Percentiles rank a stretch among this genome's conserved stretches.
These are phyloP conservation scores for Formicarius rufipectus DNA, from an alignment of 2,113 vertebrate genomes.

Conservation along the genomic window DNA sequence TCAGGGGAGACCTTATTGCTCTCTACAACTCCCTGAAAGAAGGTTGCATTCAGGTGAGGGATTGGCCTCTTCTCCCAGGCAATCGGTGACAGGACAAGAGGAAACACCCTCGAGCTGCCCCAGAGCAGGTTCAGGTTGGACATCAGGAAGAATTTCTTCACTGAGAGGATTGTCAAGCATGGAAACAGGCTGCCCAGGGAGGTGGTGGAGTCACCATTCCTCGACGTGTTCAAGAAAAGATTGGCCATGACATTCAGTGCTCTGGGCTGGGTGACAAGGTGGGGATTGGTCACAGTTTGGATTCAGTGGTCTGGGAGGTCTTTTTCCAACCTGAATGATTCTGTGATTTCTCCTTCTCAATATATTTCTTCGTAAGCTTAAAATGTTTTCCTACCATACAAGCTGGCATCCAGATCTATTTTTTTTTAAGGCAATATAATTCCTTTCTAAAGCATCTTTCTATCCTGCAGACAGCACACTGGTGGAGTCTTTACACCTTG, in stretches of 20 bases:
- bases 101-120: neutral
- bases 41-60: neutral
- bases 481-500: neutral
- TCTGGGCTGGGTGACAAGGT: neutral
- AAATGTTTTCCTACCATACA: neutral
- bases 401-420: neutral
- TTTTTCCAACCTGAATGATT: rapidly evolving
- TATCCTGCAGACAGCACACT: neutral
- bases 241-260: neutral
- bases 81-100: neutral
- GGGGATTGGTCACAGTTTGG: rapidly evolving
- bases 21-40: neutral
- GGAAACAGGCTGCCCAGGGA: neutral
- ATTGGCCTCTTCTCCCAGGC: neutral
- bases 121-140: neutral
- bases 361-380: neutral
- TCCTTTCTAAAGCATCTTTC: neutral
- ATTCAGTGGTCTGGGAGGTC: rapidly evolving
- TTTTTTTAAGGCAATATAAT: neutral
- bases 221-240: rapidly evolving
- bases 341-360: neutral
- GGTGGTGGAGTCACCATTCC: neutral
- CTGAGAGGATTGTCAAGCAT: rapidly evolving
- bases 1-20: neutral
- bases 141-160: neutral